Conservation (phyloP, 2,797 vertebrate species). For the Poliocrania exsul region DNA sequence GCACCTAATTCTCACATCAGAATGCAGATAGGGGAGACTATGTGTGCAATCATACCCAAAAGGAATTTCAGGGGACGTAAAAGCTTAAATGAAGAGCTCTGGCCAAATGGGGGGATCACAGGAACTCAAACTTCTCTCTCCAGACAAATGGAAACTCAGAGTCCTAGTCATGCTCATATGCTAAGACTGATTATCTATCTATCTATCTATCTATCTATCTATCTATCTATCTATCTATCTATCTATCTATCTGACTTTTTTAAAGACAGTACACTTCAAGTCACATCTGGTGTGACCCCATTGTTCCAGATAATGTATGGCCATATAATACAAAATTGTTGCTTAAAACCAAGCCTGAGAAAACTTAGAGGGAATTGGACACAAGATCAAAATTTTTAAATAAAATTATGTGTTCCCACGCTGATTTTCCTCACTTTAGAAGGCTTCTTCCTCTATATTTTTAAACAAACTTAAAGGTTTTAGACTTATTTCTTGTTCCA, state of each 20-base stretch:
- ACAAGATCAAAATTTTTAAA: neutral
- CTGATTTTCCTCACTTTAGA: neutral
- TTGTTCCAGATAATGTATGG: neutral
- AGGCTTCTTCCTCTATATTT: neutral
- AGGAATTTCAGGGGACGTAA: neutral
- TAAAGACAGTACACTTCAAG: neutral
- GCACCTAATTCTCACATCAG: conserved; percentile 36
- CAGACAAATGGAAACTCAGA: neutral
- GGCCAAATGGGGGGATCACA: neutral
- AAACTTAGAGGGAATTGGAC: neutral
- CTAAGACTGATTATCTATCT: neutral
- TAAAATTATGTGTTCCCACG: too few relatives aligned
- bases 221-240: too few relatives aligned
- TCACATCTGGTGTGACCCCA: neutral
- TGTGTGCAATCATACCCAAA: neutral
- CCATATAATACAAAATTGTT: neutral
- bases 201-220: neutral
- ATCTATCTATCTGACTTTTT: too few relatives aligned
- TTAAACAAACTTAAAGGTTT: neutral
- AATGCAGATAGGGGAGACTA: conserved; percentile 17
- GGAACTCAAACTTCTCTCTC: neutral
- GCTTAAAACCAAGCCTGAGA: neutral
- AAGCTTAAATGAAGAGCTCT: neutral
- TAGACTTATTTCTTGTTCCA: neutral
- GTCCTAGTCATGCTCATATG: neutral